Evolutionary conservation across 2,888 invertebrate genomes (phyloP).

Genomic region (Cyclophora albipunctata): DNA sequence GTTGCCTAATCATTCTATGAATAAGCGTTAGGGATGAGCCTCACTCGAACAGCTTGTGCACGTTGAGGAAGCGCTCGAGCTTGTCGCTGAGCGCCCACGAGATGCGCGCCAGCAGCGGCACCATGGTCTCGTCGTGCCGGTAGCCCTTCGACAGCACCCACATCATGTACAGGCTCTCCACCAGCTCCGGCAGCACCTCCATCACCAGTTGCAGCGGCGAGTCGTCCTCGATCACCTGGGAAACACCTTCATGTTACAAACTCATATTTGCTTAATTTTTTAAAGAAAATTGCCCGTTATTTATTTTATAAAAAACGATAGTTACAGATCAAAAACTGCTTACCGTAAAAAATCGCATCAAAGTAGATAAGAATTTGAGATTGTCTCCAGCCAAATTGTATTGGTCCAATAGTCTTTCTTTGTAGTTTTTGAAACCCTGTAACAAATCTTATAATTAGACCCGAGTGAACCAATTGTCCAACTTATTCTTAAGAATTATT

Average conservation of each 20-base stretch:
- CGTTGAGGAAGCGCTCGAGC: conserved; percentile 80
- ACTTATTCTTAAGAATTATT: background rate
- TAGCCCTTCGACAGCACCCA: conserved; percentile 93
- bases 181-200: conserved; percentile 83
- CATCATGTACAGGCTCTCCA: conserved; percentile 90
- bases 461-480: background rate
- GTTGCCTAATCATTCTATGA: no score
- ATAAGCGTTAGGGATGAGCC: no score
- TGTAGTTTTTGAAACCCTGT: conserved; percentile 76
- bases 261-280: no score
- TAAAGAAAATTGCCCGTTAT: no score
- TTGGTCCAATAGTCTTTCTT: conserved; percentile 77
- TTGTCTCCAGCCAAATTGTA: conserved; percentile 86
- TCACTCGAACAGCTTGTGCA: conserved; percentile 85
- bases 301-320: no score
- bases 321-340: conserved; percentile 14
- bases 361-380: conserved; percentile 83
- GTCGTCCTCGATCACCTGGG: conserved; percentile 80
- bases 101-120: conserved; percentile 86
- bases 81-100: conserved; percentile 88
- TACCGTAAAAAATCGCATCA: conserved; percentile 82
- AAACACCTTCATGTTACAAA: background rate
- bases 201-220: conserved; percentile 82
- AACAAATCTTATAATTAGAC: conserved; percentile 38
- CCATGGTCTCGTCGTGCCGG: conserved; percentile 89